These are phyloP conservation scores for Drosophila mimetica DNA, from an alignment of 2,888 invertebrate genomes.

Conservation along the genomic window DNA sequence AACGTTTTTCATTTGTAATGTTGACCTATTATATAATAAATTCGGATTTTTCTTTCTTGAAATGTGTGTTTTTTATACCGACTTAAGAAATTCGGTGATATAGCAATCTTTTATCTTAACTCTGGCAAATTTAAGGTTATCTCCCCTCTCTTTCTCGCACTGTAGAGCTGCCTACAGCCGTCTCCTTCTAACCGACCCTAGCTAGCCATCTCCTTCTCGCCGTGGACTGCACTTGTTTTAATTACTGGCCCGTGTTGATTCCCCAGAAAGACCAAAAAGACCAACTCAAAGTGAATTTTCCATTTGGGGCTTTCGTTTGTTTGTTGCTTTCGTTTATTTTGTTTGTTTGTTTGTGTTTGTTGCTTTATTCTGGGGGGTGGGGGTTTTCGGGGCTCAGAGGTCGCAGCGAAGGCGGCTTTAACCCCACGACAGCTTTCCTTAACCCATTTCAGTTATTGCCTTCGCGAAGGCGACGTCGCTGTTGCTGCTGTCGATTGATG, in stretches of 20 bases:
- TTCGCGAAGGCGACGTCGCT: conserved; percentile 32
- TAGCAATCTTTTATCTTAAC: too few relatives aligned
- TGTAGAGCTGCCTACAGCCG: neutral
- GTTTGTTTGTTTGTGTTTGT: neutral
- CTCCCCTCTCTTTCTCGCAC: neutral
- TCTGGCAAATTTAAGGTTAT: neutral
- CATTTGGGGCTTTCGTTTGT: conserved; percentile 28
- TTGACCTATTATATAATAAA: too few relatives aligned
- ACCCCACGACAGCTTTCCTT: neutral
- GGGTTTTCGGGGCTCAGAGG: neutral
- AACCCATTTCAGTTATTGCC: conserved; percentile 18
- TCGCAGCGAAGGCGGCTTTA: neutral
- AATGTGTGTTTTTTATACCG: too few relatives aligned
- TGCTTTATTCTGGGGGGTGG: conserved; percentile 3
- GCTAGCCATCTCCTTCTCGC: neutral
- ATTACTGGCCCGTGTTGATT: conserved; percentile 41
- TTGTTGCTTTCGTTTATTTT: conserved; percentile 8
- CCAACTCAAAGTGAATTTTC: conserved; percentile 38
- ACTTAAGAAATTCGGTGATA: too few relatives aligned
- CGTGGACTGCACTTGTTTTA: conserved; percentile 37
- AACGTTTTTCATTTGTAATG: too few relatives aligned
- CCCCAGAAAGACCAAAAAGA: conserved; percentile 21
- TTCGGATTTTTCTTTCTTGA: too few relatives aligned
- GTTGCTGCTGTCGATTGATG: conserved; percentile 38
- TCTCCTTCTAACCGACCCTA: neutral